Evolutionary conservation across 1,140 invertebrate species (phyloP), one percentile per base, ranked within the genome.

Genomic region (Oncopodura yosiiana): DNA sequence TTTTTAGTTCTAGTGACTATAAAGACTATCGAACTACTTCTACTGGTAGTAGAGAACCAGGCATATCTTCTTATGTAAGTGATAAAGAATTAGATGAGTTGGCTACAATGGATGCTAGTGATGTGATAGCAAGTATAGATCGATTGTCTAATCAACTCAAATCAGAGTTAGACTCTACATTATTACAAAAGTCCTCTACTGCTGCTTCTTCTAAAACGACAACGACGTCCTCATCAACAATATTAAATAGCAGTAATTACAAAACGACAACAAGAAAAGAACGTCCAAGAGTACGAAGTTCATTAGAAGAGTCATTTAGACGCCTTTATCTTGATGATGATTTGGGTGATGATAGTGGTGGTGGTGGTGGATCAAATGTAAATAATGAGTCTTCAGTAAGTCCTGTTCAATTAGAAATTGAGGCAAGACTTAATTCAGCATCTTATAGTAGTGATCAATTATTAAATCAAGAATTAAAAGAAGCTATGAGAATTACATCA

Each of bases 51-150:
- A n/a, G n/a, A n/a, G n/a, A n/a, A n/a, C n/a, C n/a, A n/a, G 49
- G 36, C 16, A 41, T 16, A 8, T 81, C 79, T 19, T 79, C 81
- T 2, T 82, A 80, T 65, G 77, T 86, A 49, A 84, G 80, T 66
- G 83, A 86, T 67, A 79, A 83, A 68, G 84, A 86, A 68, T 71
- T 87, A 45, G 81, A 81, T 49, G 81, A 86, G 71, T 71, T 85
- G 39, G 80, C 80, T 49, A 76, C 78, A 65, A 76, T 87, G 64
- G 83, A 86, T 24, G 39, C 44, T 18, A 53, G 43, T 30, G 50
- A 58, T 14, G 18, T 62, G 38, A 23, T 51, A 1, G 60, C 41
- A 2, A 60, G 43, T 41, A 49, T 62, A 19, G 46, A 58, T 12
- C 50, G 49, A 42, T 49, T 49, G 11, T 49, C 23, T 34, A 23